These are phyloP conservation scores for Cantharis lateralis DNA, from an alignment of 2,888 invertebrate genomes.

Conservation along the genomic window DNA sequence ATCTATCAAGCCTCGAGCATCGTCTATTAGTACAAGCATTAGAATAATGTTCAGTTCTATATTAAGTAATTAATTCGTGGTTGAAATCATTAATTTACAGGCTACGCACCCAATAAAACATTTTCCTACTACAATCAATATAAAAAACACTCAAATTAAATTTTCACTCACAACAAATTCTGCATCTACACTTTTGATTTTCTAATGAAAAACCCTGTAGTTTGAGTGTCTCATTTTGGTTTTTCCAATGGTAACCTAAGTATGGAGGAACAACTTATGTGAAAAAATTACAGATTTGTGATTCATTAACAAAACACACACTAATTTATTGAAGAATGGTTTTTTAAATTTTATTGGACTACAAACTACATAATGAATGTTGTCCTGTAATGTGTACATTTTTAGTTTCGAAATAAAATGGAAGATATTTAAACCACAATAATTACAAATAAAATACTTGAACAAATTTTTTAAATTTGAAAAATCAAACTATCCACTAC, in stretches of 20 bases:
- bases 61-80: too few relatives aligned
- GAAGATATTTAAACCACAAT: neutral
- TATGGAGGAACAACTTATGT: neutral
- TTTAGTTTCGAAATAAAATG: neutral
- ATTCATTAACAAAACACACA: neutral
- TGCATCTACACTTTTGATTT: neutral
- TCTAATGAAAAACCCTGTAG: neutral
- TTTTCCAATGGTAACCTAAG: neutral
- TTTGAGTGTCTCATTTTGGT: neutral
- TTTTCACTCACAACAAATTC: neutral
- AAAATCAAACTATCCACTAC: neutral
- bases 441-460: neutral
- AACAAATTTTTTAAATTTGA: neutral
- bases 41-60: too few relatives aligned
- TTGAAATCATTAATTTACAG: too few relatives aligned
- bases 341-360: neutral
- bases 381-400: neutral
- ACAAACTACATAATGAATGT: neutral
- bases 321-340: neutral
- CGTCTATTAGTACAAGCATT: too few relatives aligned
- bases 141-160: neutral
- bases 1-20: too few relatives aligned
- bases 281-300: neutral
- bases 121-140: neutral
- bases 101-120: neutral